These are phyloP conservation scores for Brenthis hecate DNA, from an alignment of 2,888 invertebrate species.

Conservation along the genomic window DNA sequence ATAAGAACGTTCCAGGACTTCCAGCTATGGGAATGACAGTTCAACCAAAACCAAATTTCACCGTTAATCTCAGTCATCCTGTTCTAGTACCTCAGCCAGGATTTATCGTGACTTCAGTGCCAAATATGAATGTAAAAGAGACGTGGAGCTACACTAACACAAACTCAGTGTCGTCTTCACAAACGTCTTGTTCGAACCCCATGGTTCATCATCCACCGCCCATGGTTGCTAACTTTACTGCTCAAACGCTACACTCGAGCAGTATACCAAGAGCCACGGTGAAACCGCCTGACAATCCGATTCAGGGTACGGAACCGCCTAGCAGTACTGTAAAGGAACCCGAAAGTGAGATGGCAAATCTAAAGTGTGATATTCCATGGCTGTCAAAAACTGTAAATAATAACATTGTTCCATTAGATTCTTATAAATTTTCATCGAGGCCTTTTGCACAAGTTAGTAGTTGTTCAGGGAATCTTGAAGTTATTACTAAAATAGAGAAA, in stretches of 20 bases:
- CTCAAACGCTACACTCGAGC: slow-evolving; percentile 67
- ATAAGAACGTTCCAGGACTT: slow-evolving; percentile 72
- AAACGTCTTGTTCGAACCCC: slow-evolving; percentile 64
- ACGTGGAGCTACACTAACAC: slow-evolving; percentile 72
- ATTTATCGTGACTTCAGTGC: slow-evolving; percentile 79
- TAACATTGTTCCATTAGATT: slow-evolving; percentile 68
- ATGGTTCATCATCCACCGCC: slow-evolving; percentile 68
- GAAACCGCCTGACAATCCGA: slow-evolving; percentile 76
- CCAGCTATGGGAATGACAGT: slow-evolving; percentile 74
- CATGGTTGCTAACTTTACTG: slow-evolving; percentile 63
- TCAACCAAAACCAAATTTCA: slow-evolving; percentile 77
- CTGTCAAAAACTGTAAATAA: slow-evolving; percentile 77
- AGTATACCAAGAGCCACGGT: slow-evolving; percentile 77
- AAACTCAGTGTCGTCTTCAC: slow-evolving; percentile 57
- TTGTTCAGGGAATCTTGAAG: slow-evolving; percentile 64
- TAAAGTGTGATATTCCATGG: slow-evolving; percentile 77
- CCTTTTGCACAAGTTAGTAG: slow-evolving; percentile 73
- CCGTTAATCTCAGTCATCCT: slow-evolving; percentile 79
- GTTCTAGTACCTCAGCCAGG: slow-evolving; percentile 75
- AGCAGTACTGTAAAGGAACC: slow-evolving; percentile 74
- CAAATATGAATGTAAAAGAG: slow-evolving; percentile 77
- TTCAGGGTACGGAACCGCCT: slow-evolving; percentile 75
- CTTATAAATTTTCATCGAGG: slow-evolving; percentile 65
- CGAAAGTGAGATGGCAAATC: slow-evolving; percentile 58
- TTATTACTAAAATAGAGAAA: slow-evolving; percentile 50